A percentile compares a stretch with the other conserved stretches of the same genome.
Conservation (phyloP, 2,113 vertebrate genomes). For the Ceyx melanurus region DNA sequence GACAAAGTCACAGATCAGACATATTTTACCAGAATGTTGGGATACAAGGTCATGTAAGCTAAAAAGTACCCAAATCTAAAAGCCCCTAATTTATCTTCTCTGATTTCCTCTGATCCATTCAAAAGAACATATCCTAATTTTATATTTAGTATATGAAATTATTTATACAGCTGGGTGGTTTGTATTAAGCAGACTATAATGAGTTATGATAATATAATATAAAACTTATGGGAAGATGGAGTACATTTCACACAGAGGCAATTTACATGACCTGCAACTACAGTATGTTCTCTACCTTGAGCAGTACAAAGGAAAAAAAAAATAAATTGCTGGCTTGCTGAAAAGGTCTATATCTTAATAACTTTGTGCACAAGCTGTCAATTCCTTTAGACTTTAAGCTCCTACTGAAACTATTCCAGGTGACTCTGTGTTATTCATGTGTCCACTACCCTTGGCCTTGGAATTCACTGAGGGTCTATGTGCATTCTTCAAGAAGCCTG, state of each 20-base stretch:
- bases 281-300: background rate
- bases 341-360: background rate
- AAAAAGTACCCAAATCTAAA: slow-evolving; percentile 50
- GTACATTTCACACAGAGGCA: background rate
- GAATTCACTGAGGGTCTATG: background rate
- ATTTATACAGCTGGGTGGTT: background rate
- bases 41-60: slow-evolving; percentile 37
- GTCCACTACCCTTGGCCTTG: background rate
- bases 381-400: background rate
- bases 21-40: slow-evolving; percentile 59
- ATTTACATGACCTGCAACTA: background rate
- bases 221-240: background rate
- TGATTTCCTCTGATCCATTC: background rate
- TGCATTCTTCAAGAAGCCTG: background rate
- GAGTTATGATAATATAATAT: background rate
- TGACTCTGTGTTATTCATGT: background rate
- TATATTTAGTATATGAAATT: background rate
- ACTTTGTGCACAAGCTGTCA: background rate
- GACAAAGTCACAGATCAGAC: slow-evolving; percentile 63
- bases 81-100: background rate
- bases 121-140: slow-evolving; percentile 31
- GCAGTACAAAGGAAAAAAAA: background rate
- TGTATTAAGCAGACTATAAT: background rate
- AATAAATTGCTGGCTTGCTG: background rate
- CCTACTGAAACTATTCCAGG: background rate